A percentile compares a stretch with the other conserved stretches of the same genome.
phyloP scores from a whole-genome alignment of 2,797 vertebrate genomes.

The Pseudochirops corinnae region DNA sequence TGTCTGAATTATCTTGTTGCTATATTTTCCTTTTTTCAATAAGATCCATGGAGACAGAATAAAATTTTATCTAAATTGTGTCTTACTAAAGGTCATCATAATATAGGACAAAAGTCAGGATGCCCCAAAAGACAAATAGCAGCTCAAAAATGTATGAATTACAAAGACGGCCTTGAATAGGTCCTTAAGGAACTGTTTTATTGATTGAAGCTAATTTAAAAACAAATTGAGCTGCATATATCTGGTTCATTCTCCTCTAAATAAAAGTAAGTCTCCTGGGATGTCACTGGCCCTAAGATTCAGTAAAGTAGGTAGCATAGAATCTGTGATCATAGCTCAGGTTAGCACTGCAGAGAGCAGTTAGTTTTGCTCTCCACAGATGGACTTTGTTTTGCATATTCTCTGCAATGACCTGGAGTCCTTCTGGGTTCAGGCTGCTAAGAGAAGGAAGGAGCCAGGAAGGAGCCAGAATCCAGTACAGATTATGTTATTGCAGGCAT shows the following conservation, averaged over 20 bases:
- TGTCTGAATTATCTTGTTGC: constrained; percentile 21
- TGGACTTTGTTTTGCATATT: neutral
- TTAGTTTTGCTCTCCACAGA: neutral
- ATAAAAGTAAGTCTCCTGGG: neutral
- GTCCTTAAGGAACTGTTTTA: neutral
- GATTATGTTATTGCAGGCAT: neutral
- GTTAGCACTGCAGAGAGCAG: neutral
- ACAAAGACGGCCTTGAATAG: neutral
- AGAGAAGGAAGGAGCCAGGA: neutral
- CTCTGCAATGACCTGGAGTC: constrained; percentile 6
- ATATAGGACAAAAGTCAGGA: constrained; percentile 4
- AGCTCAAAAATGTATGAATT: neutral
- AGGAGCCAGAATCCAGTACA: neutral
- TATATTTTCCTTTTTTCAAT: neutral
- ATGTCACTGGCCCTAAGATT: neutral
- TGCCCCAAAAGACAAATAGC: neutral
- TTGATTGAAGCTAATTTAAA: constrained; percentile 39
- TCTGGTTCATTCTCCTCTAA: neutral
- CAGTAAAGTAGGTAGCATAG: neutral
- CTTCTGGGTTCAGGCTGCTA: neutral
- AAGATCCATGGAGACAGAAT: constrained; percentile 25
- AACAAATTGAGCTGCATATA: neutral
- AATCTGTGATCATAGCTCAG: neutral
- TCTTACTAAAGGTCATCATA: constrained; percentile 30
- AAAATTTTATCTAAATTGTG: constrained; percentile 37